Conservation (phyloP, 2,797 vertebrate genomes). For the Rallus crepitans region DNA sequence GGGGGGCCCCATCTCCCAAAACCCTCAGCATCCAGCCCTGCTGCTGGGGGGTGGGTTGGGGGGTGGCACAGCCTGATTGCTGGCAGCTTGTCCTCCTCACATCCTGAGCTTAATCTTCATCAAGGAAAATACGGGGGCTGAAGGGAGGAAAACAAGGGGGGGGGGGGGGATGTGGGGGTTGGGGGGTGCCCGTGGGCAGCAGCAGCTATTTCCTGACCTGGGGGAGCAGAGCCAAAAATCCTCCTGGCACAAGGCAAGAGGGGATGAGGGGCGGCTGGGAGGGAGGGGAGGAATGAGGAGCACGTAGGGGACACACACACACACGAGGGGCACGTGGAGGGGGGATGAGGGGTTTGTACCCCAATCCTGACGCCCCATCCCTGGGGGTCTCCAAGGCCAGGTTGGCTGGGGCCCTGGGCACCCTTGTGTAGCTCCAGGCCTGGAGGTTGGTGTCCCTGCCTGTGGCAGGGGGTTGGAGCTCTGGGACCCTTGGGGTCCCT, state of each 20-base stretch:
- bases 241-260: accelerated
- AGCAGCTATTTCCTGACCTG: neutral
- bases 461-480: too few species aligned
- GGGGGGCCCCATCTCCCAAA: neutral
- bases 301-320: too few species aligned
- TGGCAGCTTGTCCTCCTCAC: neutral
- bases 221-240: neutral
- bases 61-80: neutral
- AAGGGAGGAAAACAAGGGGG: neutral
- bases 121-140: accelerated
- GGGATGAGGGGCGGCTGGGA: neutral
- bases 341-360: neutral
- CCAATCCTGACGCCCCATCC: neutral
- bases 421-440: too few species aligned
- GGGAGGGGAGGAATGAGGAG: neutral
- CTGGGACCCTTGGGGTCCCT: too few species aligned
- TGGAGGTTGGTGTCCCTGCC: too few species aligned
- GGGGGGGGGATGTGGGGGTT: neutral
- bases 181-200: neutral
- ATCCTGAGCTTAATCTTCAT: neutral
- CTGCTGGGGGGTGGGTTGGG: neutral
- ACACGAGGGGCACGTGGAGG: neutral
- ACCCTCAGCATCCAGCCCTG: accelerated
- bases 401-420: too few species aligned
- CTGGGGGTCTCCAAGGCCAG: too few species aligned